Percentiles rank a stretch among this genome's conserved stretches.
phyloP scores from a whole-genome alignment of 2,888 invertebrate genomes.

The Diloba caeruleocephala region DNA sequence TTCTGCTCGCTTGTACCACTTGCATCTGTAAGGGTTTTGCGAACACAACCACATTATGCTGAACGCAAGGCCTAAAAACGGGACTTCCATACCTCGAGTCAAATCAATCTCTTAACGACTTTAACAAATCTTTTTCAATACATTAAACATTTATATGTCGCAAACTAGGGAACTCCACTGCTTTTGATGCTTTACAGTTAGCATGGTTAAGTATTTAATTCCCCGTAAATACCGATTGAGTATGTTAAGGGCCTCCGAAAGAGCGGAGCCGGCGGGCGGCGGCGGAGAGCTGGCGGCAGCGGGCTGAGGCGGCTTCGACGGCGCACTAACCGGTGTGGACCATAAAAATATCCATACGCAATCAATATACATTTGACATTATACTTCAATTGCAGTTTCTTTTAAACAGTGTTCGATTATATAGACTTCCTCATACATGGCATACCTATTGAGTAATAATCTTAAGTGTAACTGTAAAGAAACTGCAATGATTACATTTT shows the following conservation, averaged over 20 bases:
- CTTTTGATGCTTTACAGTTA: slow-evolving; percentile 77
- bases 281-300: slow-evolving; percentile 77
- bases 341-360: slow-evolving; percentile 89
- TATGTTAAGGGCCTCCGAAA: slow-evolving; percentile 87
- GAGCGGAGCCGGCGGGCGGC: slow-evolving; percentile 80
- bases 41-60: slow-evolving; percentile 89
- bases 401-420: slow-evolving; percentile 58
- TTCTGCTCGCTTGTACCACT: slow-evolving; percentile 78
- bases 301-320: slow-evolving; percentile 77
- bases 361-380: slow-evolving; percentile 86
- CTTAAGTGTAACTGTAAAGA: slow-evolving; percentile 68
- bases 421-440: slow-evolving; percentile 33
- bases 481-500: slow-evolving; percentile 88
- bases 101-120: slow-evolving; percentile 80
- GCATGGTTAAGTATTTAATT: slow-evolving; percentile 86
- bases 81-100: slow-evolving; percentile 85
- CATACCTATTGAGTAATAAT: slow-evolving; percentile 34
- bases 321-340: slow-evolving; percentile 87
- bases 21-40: slow-evolving; percentile 88
- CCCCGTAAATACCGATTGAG: slow-evolving; percentile 89
- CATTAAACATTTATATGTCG: slow-evolving; percentile 52
- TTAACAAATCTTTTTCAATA: slow-evolving; percentile 59
- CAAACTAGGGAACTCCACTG: slow-evolving; percentile 72
- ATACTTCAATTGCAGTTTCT: slow-evolving; percentile 87
- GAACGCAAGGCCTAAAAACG: slow-evolving; percentile 83